A percentile compares a stretch with the other conserved stretches of the same genome.
phyloP scores from a whole-genome alignment of 2,113 vertebrate genomes.

The Tichodroma muraria region DNA sequence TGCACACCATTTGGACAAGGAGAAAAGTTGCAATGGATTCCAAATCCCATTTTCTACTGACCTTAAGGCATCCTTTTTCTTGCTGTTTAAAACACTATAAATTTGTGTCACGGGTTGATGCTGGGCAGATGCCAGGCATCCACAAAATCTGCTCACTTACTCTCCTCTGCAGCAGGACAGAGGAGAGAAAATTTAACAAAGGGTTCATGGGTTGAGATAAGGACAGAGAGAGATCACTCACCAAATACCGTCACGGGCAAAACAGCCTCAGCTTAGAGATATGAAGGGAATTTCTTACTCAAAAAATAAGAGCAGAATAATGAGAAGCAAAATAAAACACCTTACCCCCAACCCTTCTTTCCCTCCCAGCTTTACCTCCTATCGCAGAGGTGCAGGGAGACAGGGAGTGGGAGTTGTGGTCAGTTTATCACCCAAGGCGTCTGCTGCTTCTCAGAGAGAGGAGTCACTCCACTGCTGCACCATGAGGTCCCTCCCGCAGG shows the following conservation, averaged over 20 bases:
- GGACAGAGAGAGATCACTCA: not conserved
- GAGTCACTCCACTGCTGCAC: fast-evolving
- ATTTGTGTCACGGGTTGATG: not conserved
- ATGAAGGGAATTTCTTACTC: not conserved
- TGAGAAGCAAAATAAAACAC: not conserved
- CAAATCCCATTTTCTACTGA: not conserved
- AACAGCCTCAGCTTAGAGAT: not conserved
- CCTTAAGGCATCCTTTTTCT: not conserved
- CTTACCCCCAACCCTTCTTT: not conserved
- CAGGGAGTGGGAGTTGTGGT: not conserved
- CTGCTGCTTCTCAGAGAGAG: not conserved
- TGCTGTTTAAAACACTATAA: not conserved
- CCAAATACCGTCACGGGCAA: not conserved
- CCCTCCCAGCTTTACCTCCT: not conserved
- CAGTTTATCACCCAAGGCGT: not conserved
- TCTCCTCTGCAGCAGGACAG: not conserved
- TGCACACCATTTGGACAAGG: not conserved
- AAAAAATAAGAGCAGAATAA: not conserved
- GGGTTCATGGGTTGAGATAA: not conserved
- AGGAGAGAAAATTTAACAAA: not conserved
- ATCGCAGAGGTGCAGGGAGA: not conserved
- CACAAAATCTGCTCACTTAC: not conserved
- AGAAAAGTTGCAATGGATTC: not conserved
- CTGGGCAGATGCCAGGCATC: not conserved
- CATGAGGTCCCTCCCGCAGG: not conserved